phyloP scores from a whole-genome alignment of 2,888 invertebrate species.

The Scrobipalpa atriplicella region DNA sequence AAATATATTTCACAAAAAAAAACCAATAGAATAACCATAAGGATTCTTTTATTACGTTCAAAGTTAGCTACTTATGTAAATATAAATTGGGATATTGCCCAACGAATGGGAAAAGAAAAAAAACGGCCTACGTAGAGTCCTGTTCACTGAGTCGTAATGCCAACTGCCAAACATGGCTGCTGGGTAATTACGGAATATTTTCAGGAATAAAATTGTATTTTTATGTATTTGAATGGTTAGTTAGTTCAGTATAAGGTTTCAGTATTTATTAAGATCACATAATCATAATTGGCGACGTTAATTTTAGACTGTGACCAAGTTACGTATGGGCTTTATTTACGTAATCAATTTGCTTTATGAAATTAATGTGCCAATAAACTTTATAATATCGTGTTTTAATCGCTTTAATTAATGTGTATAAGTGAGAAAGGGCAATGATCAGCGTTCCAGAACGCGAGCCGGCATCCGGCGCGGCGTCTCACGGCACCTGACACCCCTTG shows the following conservation, averaged over 20 bases:
- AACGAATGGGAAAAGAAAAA: constrained; percentile 29
- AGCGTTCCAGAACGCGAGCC: constrained; percentile 56
- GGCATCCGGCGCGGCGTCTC: constrained; percentile 63
- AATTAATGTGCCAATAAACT: background rate
- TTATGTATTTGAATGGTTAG: background rate
- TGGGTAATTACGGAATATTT: constrained; percentile 33
- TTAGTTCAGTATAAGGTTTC: background rate
- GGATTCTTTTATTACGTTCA: no score
- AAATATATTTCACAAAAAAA: no score
- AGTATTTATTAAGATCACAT: background rate
- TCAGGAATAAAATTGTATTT: background rate
- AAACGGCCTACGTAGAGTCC: constrained; percentile 30
- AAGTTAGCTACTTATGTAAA: background rate
- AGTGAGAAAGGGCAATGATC: constrained; percentile 38
- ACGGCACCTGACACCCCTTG: constrained; percentile 61
- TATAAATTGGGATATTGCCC: constrained; percentile 29
- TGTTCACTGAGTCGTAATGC: constrained; percentile 36
- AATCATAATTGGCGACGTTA: constrained; percentile 26
- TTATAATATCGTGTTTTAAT: constrained; percentile 34
- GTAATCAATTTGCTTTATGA: constrained; percentile 7
- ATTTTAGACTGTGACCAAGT: constrained; percentile 11
- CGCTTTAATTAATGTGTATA: constrained; percentile 15
- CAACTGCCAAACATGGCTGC: constrained; percentile 31
- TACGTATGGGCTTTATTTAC: background rate
- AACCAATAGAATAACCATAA: background rate